A percentile compares a stretch with the other conserved stretches of the same genome.
Evolutionary conservation across 2,113 vertebrate genomes (phyloP).

Genomic region (Thamnophis sirtalis): DNA sequence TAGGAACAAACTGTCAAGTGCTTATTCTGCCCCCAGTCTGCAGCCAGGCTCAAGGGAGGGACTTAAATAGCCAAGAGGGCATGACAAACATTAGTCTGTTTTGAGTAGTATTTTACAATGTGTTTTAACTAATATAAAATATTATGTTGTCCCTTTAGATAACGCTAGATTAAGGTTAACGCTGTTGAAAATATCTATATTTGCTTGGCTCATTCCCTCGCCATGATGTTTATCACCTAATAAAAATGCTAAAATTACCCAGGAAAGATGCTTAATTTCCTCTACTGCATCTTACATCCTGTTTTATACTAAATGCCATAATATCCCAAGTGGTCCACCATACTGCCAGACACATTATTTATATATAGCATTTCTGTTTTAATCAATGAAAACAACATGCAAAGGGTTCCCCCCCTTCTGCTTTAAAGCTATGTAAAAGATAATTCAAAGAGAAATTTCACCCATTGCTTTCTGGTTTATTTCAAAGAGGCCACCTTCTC

Average conservation of each 20-base stretch:
- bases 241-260: slow-evolving; percentile 78
- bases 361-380: slow-evolving; percentile 81
- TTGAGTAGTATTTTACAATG: background rate
- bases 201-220: slow-evolving; percentile 58
- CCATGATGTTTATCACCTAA: slow-evolving; percentile 73
- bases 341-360: slow-evolving; percentile 82
- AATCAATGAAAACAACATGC: slow-evolving; percentile 77
- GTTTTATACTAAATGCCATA: slow-evolving; percentile 80
- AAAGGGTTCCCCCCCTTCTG: slow-evolving; percentile 37
- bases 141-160: slow-evolving; percentile 59
- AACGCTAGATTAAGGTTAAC: slow-evolving; percentile 68
- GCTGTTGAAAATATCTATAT: slow-evolving; percentile 70
- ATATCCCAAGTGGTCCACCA: slow-evolving; percentile 77
- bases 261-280: slow-evolving; percentile 79
- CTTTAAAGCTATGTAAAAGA: slow-evolving; percentile 69
- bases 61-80: background rate
- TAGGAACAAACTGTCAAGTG: slow-evolving; percentile 11
- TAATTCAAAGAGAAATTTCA: slow-evolving; percentile 38
- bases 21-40: background rate
- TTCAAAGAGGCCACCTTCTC: background rate
- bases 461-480: slow-evolving; percentile 47
- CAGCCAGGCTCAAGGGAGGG: background rate
- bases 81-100: background rate
- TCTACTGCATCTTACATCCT: slow-evolving; percentile 77
- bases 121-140: slow-evolving; percentile 50